These are phyloP conservation scores for Nasonia longicornis DNA, from an alignment of 1,140 invertebrate species.

Conservation along the genomic window DNA sequence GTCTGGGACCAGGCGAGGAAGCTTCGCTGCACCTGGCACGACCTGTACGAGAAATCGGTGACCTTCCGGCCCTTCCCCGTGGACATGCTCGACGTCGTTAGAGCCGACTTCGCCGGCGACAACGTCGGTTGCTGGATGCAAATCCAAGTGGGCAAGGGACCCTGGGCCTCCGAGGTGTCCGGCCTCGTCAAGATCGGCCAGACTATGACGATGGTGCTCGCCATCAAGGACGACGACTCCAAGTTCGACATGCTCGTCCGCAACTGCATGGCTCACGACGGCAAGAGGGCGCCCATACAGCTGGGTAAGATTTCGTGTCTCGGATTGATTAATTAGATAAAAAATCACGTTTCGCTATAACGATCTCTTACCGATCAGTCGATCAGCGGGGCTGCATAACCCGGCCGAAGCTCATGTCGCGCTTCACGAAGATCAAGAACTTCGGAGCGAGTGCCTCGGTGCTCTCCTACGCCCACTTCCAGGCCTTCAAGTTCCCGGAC, in stretches of 20 bases:
- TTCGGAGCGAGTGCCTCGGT: constrained; percentile 93
- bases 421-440: constrained; percentile 95
- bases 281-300: constrained; percentile 94
- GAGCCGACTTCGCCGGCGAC: constrained; percentile 94
- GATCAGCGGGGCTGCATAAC: constrained; percentile 94
- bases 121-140: constrained; percentile 97
- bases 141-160: constrained; percentile 94
- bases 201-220: constrained; percentile 97
- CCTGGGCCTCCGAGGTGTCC: constrained; percentile 95
- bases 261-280: constrained; percentile 95
- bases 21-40: constrained; percentile 93
- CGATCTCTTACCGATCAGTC: constrained; percentile 67
- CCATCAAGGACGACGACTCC: constrained; percentile 95
- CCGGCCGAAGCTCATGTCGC: constrained; percentile 91
- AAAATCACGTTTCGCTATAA: neutral
- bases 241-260: constrained; percentile 96
- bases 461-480: constrained; percentile 92
- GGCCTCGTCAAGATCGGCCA: constrained; percentile 95
- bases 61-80: constrained; percentile 95
- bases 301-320: constrained; percentile 60
- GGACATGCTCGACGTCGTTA: constrained; percentile 93
- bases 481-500: constrained; percentile 96
- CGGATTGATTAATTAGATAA: no score
- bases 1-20: constrained; percentile 96
- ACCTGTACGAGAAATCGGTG: constrained; percentile 95